Evolutionary conservation across 2,113 vertebrate species (phyloP).

Genomic region (Cryptotis parvus): DNA sequence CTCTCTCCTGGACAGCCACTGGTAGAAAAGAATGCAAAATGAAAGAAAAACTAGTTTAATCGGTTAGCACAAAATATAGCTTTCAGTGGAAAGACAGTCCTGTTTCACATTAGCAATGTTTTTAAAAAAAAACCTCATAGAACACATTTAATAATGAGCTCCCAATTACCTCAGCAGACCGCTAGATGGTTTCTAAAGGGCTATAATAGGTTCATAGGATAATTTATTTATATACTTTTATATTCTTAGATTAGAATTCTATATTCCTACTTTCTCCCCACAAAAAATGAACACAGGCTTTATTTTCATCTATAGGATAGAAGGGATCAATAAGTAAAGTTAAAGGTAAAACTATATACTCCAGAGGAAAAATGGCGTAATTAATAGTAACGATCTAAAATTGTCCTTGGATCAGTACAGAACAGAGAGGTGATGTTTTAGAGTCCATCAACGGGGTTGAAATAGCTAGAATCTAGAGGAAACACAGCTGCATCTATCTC

Average conservation of each 20-base stretch:
- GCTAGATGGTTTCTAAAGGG: background rate
- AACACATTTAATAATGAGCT: background rate
- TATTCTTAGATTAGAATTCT: background rate
- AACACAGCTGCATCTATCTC: background rate
- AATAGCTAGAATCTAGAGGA: background rate
- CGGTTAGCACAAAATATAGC: background rate
- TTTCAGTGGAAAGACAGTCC: background rate
- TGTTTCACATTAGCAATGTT: slow-evolving; percentile 16
- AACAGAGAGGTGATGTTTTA: background rate
- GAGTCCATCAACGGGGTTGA: background rate
- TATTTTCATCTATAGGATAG: background rate
- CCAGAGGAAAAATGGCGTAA: background rate
- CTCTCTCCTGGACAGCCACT: background rate
- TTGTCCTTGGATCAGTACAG: background rate
- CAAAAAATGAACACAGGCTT: slow-evolving; percentile 7
- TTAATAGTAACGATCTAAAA: background rate
- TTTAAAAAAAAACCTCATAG: background rate
- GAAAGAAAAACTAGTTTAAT: slow-evolving; percentile 52
- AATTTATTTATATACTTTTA: background rate
- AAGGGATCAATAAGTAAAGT: background rate
- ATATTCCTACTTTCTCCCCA: background rate
- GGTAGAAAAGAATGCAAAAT: slow-evolving; percentile 53
- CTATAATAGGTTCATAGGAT: background rate
- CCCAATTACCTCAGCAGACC: background rate
- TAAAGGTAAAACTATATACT: background rate